Percentiles rank a stretch among this genome's conserved stretches.
These are phyloP conservation scores for Anticlea derivata DNA, from an alignment of 2,888 invertebrate species.

Conservation along the genomic window DNA sequence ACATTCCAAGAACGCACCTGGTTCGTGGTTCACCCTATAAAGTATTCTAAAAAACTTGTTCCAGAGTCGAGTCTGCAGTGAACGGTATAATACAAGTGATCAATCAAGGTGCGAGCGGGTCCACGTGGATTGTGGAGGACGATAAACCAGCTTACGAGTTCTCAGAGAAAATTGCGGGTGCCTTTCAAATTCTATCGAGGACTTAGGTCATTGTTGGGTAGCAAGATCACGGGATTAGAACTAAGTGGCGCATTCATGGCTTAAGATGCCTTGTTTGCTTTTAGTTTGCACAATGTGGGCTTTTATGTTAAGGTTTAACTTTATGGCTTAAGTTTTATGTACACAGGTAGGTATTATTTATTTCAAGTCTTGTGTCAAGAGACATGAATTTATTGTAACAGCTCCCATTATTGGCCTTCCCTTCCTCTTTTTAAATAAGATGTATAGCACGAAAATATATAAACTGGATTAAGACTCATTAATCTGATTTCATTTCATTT, in stretches of 20 bases:
- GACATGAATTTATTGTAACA: no score
- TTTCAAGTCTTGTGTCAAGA: no score
- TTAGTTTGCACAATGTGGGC: conserved; percentile 3
- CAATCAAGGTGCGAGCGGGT: conserved; percentile 57
- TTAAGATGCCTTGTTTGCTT: conserved; percentile 1
- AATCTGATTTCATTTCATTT: no score
- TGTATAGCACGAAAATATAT: no score
- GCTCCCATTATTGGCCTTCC: no score
- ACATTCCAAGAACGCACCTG: neutral
- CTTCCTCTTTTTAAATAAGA: no score
- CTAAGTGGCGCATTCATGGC: conserved; percentile 1
- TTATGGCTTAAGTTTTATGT: neutral
- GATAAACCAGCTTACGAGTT: conserved; percentile 64
- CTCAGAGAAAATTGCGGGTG: conserved; percentile 51
- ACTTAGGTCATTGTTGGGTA: conserved; percentile 26
- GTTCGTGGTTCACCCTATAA: neutral
- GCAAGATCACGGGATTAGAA: conserved; percentile 1
- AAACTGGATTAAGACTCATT: no score
- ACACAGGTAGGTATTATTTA: no score
- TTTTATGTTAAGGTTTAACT: neutral
- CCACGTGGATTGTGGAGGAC: conserved; percentile 69
- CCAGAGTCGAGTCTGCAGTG: conserved; percentile 71
- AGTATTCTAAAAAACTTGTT: conserved; percentile 36
- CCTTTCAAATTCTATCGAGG: conserved; percentile 50
- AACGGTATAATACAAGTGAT: conserved; percentile 68